phyloP scores from a whole-genome alignment of 2,113 vertebrate species.

The Ophiodon elongatus region DNA sequence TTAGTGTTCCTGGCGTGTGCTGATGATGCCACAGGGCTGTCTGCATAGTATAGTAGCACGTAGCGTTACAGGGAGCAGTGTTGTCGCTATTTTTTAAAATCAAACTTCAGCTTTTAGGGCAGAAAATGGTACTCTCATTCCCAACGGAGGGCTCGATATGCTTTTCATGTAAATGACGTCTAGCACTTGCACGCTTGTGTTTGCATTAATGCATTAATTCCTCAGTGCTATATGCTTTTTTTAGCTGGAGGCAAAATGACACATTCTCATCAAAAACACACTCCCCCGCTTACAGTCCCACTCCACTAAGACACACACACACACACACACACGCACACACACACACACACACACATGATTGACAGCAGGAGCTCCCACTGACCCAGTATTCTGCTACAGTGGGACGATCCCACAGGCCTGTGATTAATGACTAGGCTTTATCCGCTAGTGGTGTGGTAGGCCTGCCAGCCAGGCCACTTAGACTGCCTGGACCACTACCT shows the following conservation, averaged over 20 bases:
- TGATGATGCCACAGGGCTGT: conserved; percentile 61
- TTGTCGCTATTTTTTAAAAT: conserved; percentile 68
- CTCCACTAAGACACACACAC: conserved; percentile 32
- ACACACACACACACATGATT: conserved; percentile 76
- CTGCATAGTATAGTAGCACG: conserved; percentile 46
- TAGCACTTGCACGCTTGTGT: conserved; percentile 65
- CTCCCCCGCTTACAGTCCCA: conserved; percentile 58
- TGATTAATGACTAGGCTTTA: conserved; percentile 82
- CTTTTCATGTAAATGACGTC: conserved; percentile 74
- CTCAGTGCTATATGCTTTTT: conserved; percentile 61
- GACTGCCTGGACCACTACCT: conserved; percentile 76
- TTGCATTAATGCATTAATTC: conserved; percentile 78
- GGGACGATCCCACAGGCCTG: conserved; percentile 79
- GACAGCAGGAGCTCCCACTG: conserved; percentile 84
- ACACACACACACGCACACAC: conserved; percentile 59
- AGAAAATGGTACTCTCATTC: conserved; percentile 67
- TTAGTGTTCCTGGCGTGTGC: conserved; percentile 47
- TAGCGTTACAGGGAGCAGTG: conserved; percentile 31
- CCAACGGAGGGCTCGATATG: conserved; percentile 67
- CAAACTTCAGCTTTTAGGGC: conserved; percentile 66
- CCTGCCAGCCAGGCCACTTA: conserved; percentile 76
- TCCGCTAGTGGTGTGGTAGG: conserved; percentile 71
- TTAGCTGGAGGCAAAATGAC: conserved; percentile 74
- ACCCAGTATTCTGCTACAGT: conserved; percentile 84
- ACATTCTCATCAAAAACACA: conserved; percentile 68